Conservation (phyloP, 2,888 invertebrate genomes). For the Parascotia fuliginaria region DNA sequence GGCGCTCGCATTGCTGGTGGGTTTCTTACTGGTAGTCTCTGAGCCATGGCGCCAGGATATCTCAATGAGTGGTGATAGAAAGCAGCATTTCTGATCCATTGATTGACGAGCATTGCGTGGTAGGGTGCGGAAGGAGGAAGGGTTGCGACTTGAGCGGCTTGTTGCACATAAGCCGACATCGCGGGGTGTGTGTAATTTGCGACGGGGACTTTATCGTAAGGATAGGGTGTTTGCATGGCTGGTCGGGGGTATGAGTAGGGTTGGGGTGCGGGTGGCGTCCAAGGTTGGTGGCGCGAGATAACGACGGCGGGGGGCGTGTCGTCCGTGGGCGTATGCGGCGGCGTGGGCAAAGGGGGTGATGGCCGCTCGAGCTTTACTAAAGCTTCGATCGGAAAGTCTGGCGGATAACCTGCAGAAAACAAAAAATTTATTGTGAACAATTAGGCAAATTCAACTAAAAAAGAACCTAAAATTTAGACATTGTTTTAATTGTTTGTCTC, state of each 20-base stretch:
- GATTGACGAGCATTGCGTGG: slow-evolving; percentile 89
- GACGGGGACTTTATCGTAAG: slow-evolving; percentile 73
- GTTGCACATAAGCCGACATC: slow-evolving; percentile 78
- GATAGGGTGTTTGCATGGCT: slow-evolving; percentile 68
- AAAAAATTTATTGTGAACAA: slow-evolving; percentile 23
- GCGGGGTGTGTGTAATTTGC: slow-evolving; percentile 68
- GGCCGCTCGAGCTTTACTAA: slow-evolving; percentile 87
- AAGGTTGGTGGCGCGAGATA: slow-evolving; percentile 72
- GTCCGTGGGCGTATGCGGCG: slow-evolving; percentile 91
- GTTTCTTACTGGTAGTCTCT: slow-evolving; percentile 80
- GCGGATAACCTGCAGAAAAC: slow-evolving; percentile 81
- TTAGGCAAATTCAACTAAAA: not conserved
- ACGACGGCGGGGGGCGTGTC: slow-evolving; percentile 82
- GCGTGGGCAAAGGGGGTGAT: slow-evolving; percentile 88
- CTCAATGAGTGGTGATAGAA: slow-evolving; percentile 87
- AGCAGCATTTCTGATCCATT: slow-evolving; percentile 90
- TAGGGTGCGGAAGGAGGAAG: slow-evolving; percentile 79
- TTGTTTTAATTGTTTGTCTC: no score
- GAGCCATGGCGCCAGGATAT: slow-evolving; percentile 81
- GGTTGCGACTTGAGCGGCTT: slow-evolving; percentile 79
- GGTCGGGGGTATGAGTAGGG: slow-evolving; percentile 72
- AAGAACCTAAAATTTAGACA: not conserved
- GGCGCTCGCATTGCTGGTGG: slow-evolving; percentile 85
- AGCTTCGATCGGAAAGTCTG: slow-evolving; percentile 86
- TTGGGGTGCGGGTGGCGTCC: slow-evolving; percentile 66